A percentile compares a stretch with the other conserved stretches of the same genome.
These are phyloP conservation scores for Penaeus vannamei DNA, from an alignment of 1,140 invertebrate genomes.

Conservation along the genomic window DNA sequence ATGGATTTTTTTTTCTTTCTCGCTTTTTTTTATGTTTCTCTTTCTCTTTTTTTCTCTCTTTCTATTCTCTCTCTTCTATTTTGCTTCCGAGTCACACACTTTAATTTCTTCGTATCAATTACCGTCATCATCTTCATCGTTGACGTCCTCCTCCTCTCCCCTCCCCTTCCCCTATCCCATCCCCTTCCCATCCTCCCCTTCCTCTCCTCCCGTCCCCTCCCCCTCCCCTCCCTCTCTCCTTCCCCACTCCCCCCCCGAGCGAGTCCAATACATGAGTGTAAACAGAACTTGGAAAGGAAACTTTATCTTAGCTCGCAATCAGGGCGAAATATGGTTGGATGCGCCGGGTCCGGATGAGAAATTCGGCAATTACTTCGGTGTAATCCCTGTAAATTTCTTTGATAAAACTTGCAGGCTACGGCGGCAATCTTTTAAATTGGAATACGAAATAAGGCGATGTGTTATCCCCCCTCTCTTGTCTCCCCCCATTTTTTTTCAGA, in stretches of 20 bases:
- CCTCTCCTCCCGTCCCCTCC: neutral
- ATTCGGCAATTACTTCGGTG: conserved; percentile 52
- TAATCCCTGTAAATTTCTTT: conserved; percentile 60
- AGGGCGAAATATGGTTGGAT: conserved; percentile 47
- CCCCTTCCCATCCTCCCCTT: neutral
- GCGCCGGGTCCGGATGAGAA: conserved; percentile 45
- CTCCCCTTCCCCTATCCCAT: neutral
- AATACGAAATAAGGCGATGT: conserved; percentile 58
- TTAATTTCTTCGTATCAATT: too few species aligned
- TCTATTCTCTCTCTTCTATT: neutral
- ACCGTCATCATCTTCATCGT: neutral
- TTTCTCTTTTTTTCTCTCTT: neutral
- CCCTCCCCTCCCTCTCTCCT: neutral
- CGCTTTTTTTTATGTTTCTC: too few species aligned
- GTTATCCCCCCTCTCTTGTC: conserved; percentile 9
- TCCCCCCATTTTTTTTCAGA: too few species aligned
- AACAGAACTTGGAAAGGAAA: conserved; percentile 50
- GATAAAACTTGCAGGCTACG: conserved; percentile 57
- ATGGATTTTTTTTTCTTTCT: too few species aligned
- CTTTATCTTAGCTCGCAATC: conserved; percentile 50
- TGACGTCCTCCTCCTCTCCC: neutral
- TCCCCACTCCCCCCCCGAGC: neutral
- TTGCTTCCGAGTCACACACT: neutral
- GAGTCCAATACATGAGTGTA: conserved; percentile 57
- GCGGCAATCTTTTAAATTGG: conserved; percentile 60